phyloP scores from a whole-genome alignment of 2,113 vertebrate genomes.

The Psilopogon haemacephalus region DNA sequence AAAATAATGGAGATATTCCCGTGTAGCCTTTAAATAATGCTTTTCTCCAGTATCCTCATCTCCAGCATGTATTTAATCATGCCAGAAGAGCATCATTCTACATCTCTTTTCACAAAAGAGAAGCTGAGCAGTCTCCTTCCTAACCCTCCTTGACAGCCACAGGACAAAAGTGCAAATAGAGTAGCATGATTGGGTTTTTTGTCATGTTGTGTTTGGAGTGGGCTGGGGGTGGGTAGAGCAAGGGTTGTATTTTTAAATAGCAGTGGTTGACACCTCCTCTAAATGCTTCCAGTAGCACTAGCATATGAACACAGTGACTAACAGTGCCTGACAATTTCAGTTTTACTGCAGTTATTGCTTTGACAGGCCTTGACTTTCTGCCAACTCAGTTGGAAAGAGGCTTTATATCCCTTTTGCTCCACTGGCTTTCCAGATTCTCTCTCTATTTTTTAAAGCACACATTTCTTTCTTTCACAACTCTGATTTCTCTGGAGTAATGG shows the following conservation, averaged over 20 bases:
- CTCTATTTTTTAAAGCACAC: neutral
- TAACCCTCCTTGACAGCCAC: neutral
- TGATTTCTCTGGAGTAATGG: neutral
- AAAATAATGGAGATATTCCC: neutral
- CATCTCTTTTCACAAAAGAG: neutral
- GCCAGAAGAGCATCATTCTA: neutral
- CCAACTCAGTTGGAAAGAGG: constrained; percentile 43
- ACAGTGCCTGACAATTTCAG: constrained; percentile 43
- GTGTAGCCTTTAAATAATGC: neutral
- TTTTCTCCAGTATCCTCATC: neutral
- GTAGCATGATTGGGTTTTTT: neutral
- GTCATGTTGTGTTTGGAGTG: neutral
- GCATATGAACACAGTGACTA: constrained; percentile 26
- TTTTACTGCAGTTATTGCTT: constrained; percentile 47
- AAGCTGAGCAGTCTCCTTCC: neutral
- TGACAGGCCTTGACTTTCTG: constrained; percentile 59
- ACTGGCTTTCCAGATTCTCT: neutral
- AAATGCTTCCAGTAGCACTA: constrained; percentile 30
- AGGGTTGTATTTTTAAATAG: neutral
- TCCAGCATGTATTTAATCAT: accelerated
- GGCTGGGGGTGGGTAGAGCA: neutral
- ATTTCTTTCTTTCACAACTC: neutral
- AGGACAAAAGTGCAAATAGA: neutral
- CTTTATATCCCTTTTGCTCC: constrained; percentile 31
- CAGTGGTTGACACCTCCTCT: constrained; percentile 18